These are phyloP conservation scores for Cosmopolites sordidus DNA, from an alignment of 2,888 invertebrate genomes.

Conservation along the genomic window DNA sequence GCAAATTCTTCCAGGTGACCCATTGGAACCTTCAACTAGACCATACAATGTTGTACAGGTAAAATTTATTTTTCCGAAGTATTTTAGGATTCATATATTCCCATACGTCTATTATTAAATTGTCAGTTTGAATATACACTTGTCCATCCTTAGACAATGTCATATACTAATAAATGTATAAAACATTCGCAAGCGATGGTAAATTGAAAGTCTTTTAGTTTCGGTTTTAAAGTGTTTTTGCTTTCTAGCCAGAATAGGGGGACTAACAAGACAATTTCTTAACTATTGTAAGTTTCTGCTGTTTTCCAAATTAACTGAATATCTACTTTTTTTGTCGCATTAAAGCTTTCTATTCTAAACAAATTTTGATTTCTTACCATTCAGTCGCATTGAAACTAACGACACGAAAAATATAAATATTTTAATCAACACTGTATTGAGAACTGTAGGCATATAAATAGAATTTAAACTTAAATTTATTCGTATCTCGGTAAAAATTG, in stretches of 20 bases:
- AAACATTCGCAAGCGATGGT: conserved; percentile 47
- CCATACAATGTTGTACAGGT: conserved; percentile 78
- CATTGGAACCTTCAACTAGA: conserved; percentile 71
- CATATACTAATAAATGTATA: conserved; percentile 28
- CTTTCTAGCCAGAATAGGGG: conserved; percentile 49
- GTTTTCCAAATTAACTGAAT: too few relatives aligned
- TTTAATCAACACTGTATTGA: too few relatives aligned
- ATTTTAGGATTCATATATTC: too few relatives aligned
- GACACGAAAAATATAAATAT: too few relatives aligned
- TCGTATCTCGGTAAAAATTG: too few relatives aligned
- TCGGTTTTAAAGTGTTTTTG: conserved; percentile 41
- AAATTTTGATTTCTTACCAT: too few relatives aligned
- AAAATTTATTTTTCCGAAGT: conserved; percentile 26
- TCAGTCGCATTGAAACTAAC: too few relatives aligned
- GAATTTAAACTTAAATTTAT: too few relatives aligned
- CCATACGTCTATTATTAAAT: neutral
- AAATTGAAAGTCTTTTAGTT: conserved; percentile 49
- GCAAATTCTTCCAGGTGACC: conserved; percentile 96
- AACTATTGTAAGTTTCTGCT: too few relatives aligned
- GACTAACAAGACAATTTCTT: conserved; percentile 48
- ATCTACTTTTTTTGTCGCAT: too few relatives aligned
- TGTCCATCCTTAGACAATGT: conserved; percentile 44
- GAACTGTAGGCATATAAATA: too few relatives aligned
- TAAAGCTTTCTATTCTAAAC: too few relatives aligned
- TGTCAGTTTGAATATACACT: neutral